Percentiles rank a stretch among this genome's conserved stretches.
These are phyloP conservation scores for Dendrolimus kikuchii DNA, from an alignment of 1,140 invertebrate genomes.

Conservation along the genomic window DNA sequence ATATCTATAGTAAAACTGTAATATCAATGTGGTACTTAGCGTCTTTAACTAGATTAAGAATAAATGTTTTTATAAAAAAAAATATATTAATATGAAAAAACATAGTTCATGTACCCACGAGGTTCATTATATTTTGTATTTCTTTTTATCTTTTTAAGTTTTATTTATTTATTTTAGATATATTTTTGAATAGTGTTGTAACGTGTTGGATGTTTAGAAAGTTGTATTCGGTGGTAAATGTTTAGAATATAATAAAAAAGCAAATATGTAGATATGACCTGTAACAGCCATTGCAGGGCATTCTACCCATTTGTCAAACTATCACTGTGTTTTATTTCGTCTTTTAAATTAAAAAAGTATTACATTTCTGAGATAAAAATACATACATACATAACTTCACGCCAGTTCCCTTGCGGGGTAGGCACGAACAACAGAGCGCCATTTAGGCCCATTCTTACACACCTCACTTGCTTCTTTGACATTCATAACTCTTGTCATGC, in stretches of 20 bases:
- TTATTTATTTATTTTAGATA: constrained; percentile 9
- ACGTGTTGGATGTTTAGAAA: constrained; percentile 15
- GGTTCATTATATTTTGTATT: constrained; percentile 17
- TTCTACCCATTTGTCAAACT: constrained; percentile 44
- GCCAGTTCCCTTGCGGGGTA: no score
- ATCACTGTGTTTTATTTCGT: constrained; percentile 21
- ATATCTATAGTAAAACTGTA: not conserved
- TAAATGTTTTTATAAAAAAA: constrained; percentile 62
- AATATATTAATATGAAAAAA: constrained; percentile 18
- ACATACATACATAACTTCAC: no score
- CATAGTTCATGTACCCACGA: constrained; percentile 61
- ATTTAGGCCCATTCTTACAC: no score
- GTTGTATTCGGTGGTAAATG: constrained; percentile 13
- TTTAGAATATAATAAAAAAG: constrained; percentile 35
- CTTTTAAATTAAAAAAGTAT: not conserved
- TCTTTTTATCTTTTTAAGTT: constrained; percentile 10
- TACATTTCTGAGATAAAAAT: not conserved
- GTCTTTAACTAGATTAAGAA: no score
- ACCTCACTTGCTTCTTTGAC: no score
- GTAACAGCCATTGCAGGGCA: constrained; percentile 58
- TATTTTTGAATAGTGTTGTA: constrained; percentile 10
- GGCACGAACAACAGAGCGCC: no score
- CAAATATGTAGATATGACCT: constrained; percentile 49
- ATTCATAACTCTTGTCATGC: no score
- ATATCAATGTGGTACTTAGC: no score